Evolutionary conservation across 2,113 vertebrate genomes (phyloP), one percentile per base, ranked within the genome.

Genomic region (Galeopterus variegatus): DNA sequence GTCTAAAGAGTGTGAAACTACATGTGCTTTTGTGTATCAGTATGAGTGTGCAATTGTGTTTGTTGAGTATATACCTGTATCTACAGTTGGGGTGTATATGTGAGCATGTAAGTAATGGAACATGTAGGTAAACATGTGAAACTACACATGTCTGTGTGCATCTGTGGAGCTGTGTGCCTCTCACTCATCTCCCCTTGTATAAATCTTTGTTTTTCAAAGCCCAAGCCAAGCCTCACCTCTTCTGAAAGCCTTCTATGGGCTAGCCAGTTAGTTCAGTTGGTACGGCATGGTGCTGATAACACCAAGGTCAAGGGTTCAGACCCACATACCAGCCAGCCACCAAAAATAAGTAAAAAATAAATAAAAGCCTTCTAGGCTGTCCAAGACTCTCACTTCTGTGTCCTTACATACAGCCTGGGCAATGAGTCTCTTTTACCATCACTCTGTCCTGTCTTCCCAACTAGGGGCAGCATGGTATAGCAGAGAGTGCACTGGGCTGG

Each of bases 161-260:
- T 19, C 62, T 90, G 26, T 79, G 45, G 58, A 83, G 28, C 19
- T 94, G 6, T 62, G 58, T 95, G 41, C 12, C 76, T 33, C 67
- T 84, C 65, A 48, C 5, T 62, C 50, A 84, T 36, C 75, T 95
- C 48, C 48, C 26, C 24, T 88, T 67, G 76, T 23, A 85, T 2
- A 85, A 48, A 33, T 76, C n/a, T 89, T 76, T 70, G 9, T 52
- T 83, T 96, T 93, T 86, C 62, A 84, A 95, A 96, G 11, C 18
- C 62, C 60, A 88, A 24, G 24, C 31, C 84, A 89, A 82, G 31
- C 11, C 62, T 95, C 23, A 83, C 15, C 52, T 84, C 70, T 93
- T 90, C 80, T 41, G 10, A 96, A 95, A 92, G 70, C 0, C 56
- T 88, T 79, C 73, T 67, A 75, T 41, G 41, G 41, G 41, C 41